Conservation (phyloP, 2,888 invertebrate species). For the Drosophila greeni region DNA sequence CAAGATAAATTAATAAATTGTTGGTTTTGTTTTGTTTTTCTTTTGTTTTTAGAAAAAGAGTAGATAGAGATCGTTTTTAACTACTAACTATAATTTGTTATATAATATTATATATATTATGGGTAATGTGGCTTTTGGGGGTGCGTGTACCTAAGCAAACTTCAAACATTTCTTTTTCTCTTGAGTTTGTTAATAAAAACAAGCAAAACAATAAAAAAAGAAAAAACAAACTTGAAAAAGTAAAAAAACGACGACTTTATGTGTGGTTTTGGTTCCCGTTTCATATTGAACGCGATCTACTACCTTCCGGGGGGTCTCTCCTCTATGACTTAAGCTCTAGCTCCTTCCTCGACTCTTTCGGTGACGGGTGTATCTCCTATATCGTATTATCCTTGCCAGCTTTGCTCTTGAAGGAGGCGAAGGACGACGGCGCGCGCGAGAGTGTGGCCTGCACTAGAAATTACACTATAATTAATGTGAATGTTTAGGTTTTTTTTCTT, state of each 20-base stretch:
- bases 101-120: slow-evolving; percentile 24
- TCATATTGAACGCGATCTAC: slow-evolving; percentile 34
- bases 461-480: slow-evolving; percentile 70
- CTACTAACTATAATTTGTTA: slow-evolving; percentile 65
- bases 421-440: slow-evolving; percentile 59
- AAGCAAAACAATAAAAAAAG: slow-evolving; percentile 8
- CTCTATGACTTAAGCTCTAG: slow-evolving; percentile 39
- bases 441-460: slow-evolving; percentile 63
- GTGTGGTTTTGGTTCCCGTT: slow-evolving; percentile 29
- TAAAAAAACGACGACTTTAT: slow-evolving; percentile 21
- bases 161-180: slow-evolving; percentile 2
- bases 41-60: slow-evolving; percentile 49
- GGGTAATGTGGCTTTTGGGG: slow-evolving; percentile 46
- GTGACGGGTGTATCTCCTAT: slow-evolving; percentile 6
- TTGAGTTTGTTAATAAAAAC: slow-evolving; percentile 13
- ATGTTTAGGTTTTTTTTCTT: slow-evolving; percentile 53
- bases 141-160: slow-evolving; percentile 43
- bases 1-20: slow-evolving; percentile 68
- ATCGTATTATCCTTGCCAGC: slow-evolving; percentile 9
- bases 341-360: slow-evolving; percentile 23
- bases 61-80: slow-evolving; percentile 69
- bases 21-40: slow-evolving; percentile 40
- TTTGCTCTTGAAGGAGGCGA: slow-evolving; percentile 10
- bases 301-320: slow-evolving; percentile 10
- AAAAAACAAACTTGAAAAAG: slow-evolving; percentile 30